Conservation (phyloP, 2,888 invertebrate genomes). For the Hanleya hanleyi region DNA sequence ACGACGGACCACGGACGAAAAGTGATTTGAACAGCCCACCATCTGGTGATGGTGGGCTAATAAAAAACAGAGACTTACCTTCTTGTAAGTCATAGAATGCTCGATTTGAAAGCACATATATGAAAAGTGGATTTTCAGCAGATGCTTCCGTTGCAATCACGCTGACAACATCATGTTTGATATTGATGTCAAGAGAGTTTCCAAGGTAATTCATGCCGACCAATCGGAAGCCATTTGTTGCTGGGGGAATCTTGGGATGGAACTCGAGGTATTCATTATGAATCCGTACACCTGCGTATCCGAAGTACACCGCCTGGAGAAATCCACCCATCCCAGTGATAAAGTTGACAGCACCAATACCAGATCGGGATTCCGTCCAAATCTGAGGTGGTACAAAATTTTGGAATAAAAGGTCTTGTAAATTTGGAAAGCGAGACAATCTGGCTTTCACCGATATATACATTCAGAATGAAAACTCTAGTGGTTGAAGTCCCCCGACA, state of each 20-base stretch:
- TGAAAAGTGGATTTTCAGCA: not conserved
- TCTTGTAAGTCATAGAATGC: not conserved
- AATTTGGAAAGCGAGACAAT: no score
- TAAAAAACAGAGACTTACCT: no score
- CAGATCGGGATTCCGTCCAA: constrained; percentile 64
- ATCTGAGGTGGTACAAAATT: constrained; percentile 49
- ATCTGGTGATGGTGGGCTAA: no score
- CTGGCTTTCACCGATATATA: no score
- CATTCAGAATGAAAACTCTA: no score
- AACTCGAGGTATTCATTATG: constrained; percentile 28
- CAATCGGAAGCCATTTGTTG: not conserved
- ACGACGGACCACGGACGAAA: no score
- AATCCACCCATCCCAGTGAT: constrained; percentile 72
- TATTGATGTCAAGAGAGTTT: not conserved
- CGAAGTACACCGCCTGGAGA: constrained; percentile 66
- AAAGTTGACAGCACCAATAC: constrained; percentile 68
- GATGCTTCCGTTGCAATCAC: not conserved
- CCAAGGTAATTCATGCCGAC: not conserved
- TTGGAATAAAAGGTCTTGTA: not conserved
- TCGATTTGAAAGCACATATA: not conserved
- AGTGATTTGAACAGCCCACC: no score
- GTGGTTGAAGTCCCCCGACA: no score
- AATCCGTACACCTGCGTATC: constrained; percentile 67
- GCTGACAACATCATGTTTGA: not conserved
- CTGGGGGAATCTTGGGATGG: constrained; percentile 46